These are phyloP conservation scores for Fistularia tabacaria DNA, from an alignment of 2,797 vertebrate genomes.

Conservation along the genomic window DNA sequence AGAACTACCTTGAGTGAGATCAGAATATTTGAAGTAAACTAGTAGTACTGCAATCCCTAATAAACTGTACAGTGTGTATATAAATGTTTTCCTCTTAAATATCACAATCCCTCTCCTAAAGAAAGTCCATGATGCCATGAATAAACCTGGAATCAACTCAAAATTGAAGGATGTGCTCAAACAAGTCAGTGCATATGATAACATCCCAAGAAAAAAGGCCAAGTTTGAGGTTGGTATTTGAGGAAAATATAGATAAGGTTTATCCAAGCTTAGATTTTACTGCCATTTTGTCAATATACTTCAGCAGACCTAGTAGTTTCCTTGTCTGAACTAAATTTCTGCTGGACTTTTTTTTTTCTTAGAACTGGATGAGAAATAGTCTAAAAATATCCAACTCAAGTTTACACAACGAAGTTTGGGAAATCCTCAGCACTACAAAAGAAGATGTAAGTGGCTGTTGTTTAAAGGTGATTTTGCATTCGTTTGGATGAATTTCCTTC, in stretches of 20 bases:
- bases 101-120: conserved; percentile 44
- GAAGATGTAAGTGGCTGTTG: conserved; percentile 75
- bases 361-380: conserved; percentile 98
- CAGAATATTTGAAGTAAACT: neutral
- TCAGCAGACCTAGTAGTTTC: neutral
- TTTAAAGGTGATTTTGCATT: neutral
- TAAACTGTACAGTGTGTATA: neutral
- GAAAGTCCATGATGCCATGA: conserved; percentile 85
- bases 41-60: neutral
- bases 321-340: neutral
- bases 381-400: conserved; percentile 76
- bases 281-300: neutral
- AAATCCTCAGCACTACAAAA: conserved; percentile 79
- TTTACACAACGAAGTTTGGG: conserved; percentile 89
- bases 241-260: neutral
- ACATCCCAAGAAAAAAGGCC: conserved; percentile 89
- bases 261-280: neutral
- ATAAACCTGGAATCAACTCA: conserved; percentile 79
- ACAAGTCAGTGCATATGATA: conserved; percentile 85
- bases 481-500: neutral
- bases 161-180: conserved; percentile 82
- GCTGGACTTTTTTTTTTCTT: neutral
- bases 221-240: conserved; percentile 87
- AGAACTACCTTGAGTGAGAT: too few species aligned
- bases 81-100: neutral